These are phyloP conservation scores for Chrysomela aeneicollis DNA, from an alignment of 2,888 invertebrate genomes.

Conservation along the genomic window DNA sequence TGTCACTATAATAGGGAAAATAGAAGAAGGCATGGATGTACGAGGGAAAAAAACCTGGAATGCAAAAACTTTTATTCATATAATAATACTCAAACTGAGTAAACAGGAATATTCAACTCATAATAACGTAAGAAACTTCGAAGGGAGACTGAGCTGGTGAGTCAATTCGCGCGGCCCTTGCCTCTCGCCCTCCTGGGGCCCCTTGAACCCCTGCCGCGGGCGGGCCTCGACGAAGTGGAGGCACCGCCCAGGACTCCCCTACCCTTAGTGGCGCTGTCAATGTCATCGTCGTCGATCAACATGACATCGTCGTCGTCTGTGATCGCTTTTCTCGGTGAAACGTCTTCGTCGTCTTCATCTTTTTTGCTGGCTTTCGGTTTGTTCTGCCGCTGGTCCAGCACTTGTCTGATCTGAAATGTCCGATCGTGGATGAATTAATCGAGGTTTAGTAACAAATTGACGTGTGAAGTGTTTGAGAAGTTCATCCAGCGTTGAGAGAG, in stretches of 20 bases:
- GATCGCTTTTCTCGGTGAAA: not conserved
- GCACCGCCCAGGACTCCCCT: not conserved
- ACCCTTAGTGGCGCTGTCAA: not conserved
- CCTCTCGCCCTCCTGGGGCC: slow-evolving; percentile 13
- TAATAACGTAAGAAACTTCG: not conserved
- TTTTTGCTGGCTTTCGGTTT: not conserved
- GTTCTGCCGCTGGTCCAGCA: slow-evolving; percentile 8
- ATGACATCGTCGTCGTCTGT: slow-evolving; percentile 9
- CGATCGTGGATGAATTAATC: too few relatives aligned
- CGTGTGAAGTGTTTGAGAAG: too few relatives aligned
- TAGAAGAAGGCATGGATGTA: too few relatives aligned
- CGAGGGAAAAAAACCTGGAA: too few relatives aligned
- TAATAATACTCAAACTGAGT: too few relatives aligned
- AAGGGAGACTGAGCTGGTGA: too few relatives aligned
- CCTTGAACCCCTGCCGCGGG: slow-evolving; percentile 14
- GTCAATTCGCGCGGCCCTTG: slow-evolving; percentile 15
- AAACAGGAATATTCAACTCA: not conserved
- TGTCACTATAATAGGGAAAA: too few relatives aligned
- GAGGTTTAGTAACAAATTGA: too few relatives aligned
- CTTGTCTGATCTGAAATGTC: slow-evolving; percentile 9
- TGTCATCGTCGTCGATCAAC: slow-evolving; percentile 12
- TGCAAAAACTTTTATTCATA: too few relatives aligned
- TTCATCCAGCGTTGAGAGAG: too few relatives aligned
- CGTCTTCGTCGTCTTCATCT: slow-evolving; percentile 5
- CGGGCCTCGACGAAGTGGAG: not conserved